Evolutionary conservation across 2,888 invertebrate species (phyloP).

Genomic region (Tanytarsus gracilentus): DNA sequence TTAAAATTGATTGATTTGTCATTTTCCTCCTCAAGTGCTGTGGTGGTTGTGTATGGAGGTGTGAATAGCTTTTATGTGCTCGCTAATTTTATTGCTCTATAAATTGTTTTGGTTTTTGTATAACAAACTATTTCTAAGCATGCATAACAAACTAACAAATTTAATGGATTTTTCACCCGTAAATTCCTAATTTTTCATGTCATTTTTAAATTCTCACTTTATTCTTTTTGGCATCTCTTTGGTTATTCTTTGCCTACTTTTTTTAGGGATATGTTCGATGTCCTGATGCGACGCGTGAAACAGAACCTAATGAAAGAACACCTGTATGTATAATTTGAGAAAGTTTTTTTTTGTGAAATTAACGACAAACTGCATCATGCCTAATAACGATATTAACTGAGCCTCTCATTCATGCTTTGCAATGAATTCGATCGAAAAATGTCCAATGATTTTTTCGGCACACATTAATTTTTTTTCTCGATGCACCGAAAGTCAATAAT

Average conservation of each 20-base stretch:
- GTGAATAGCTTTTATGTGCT: no score
- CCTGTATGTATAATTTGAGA: slow-evolving; percentile 40
- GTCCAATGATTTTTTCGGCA: background rate
- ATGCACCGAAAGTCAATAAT: no score
- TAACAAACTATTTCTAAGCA: no score
- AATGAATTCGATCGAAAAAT: no score
- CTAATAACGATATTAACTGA: no score
- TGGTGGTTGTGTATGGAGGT: no score
- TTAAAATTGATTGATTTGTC: background rate
- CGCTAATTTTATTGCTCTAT: no score
- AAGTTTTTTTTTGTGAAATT: no score
- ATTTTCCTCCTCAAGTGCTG: no score
- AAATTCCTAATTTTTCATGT: background rate
- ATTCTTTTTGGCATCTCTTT: slow-evolving; percentile 16
- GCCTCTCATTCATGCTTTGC: no score
- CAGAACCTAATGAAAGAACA: slow-evolving; percentile 43
- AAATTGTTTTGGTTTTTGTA: no score
- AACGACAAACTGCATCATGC: no score
- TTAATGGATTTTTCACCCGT: background rate
- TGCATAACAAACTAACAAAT: background rate
- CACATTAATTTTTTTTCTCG: background rate
- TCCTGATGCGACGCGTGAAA: slow-evolving; percentile 31
- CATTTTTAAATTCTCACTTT: slow-evolving; percentile 9
- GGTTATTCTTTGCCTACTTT: slow-evolving; percentile 10
- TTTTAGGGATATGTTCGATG: slow-evolving; percentile 29